Percentiles rank a stretch among this genome's conserved stretches.
These are phyloP conservation scores for Teleogryllus occipitalis DNA, from an alignment of 1,140 invertebrate genomes.

Conservation along the genomic window DNA sequence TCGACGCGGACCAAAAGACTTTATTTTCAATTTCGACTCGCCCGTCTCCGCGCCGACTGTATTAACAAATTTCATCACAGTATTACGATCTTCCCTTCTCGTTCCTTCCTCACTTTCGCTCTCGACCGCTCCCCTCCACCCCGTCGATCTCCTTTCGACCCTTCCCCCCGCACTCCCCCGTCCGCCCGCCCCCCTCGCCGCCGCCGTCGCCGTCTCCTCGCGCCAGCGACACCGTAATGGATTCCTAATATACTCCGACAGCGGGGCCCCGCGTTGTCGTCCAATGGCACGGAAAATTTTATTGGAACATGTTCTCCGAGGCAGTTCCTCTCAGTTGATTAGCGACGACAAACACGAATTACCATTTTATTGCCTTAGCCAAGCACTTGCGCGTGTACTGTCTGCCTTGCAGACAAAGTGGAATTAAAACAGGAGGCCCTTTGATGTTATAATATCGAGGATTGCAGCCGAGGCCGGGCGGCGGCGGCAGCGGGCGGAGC, in stretches of 20 bases:
- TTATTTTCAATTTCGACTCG: constrained; percentile 20
- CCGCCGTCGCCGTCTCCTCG: neutral
- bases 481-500: neutral
- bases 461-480: constrained; percentile 18
- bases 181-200: too few relatives aligned
- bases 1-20: constrained; percentile 11
- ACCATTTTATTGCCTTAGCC: constrained; percentile 48
- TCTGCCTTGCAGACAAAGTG: constrained; percentile 28
- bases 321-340: constrained; percentile 37
- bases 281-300: constrained; percentile 27
- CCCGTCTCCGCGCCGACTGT: constrained; percentile 16
- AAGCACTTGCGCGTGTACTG: constrained; percentile 24
- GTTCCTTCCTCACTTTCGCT: too few relatives aligned
- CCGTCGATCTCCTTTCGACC: neutral
- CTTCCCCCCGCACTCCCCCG: too few relatives aligned
- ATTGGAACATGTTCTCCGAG: constrained; percentile 26
- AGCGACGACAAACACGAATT: constrained; percentile 48
- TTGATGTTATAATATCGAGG: constrained; percentile 28
- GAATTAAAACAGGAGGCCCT: constrained; percentile 28
- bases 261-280: constrained; percentile 23
- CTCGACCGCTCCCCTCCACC: neutral
- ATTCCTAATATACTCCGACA: constrained; percentile 25
- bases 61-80: constrained; percentile 26
- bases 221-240: constrained; percentile 17
- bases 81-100: constrained; percentile 6